Evolutionary conservation across 2,113 vertebrate species (phyloP).

Genomic region (Archocentrus centrarchus): DNA sequence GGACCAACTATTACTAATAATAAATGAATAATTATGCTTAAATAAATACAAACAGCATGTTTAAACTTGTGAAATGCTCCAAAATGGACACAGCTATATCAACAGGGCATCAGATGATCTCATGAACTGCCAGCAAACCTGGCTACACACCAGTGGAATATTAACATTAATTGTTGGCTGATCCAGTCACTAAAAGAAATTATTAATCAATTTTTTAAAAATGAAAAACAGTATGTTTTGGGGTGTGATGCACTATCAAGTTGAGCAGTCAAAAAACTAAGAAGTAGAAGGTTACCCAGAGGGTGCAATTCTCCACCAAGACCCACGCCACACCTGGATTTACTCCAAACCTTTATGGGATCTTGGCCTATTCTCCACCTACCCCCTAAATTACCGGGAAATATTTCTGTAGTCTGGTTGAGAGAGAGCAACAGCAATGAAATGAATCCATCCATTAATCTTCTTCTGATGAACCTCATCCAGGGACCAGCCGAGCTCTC

Average conservation of each 20-base stretch:
- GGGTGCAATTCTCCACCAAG: fast-evolving
- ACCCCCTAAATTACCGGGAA: fast-evolving
- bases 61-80: background rate
- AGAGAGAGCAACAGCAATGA: background rate
- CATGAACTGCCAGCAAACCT: too few relatives aligned
- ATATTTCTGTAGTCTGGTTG: background rate
- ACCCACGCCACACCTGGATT: background rate
- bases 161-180: background rate
- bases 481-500: too few relatives aligned
- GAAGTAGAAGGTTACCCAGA: background rate
- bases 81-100: background rate
- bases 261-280: background rate
- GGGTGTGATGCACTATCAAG: background rate
- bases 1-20: too few relatives aligned
- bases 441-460: too few relatives aligned
- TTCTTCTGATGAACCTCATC: too few relatives aligned
- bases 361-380: background rate
- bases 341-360: background rate
- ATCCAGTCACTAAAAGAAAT: background rate
- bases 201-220: too few relatives aligned
- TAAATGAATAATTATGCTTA: background rate
- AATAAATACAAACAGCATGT: background rate
- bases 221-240: too few relatives aligned
- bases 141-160: too few relatives aligned
- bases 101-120: background rate